Evolutionary conservation across 2,113 vertebrate species (phyloP).

Genomic region (Phasianus colchicus): DNA sequence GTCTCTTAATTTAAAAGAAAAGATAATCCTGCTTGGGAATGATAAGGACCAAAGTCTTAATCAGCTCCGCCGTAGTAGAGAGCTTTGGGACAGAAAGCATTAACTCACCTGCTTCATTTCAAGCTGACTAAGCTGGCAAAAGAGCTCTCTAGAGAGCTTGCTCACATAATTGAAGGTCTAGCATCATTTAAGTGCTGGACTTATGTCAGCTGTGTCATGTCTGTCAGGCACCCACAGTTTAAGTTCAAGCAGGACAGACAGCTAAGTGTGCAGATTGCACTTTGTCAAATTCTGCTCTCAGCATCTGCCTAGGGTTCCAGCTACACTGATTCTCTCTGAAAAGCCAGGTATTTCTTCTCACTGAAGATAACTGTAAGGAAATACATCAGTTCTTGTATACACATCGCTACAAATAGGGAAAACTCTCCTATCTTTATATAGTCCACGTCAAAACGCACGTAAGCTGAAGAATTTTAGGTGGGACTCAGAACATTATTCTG

Average conservation of each 20-base stretch:
- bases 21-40: background rate
- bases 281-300: background rate
- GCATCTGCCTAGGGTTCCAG: background rate
- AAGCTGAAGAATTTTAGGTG: background rate
- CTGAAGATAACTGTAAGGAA: background rate
- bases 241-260: background rate
- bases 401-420: background rate
- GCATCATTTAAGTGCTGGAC: background rate
- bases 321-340: background rate
- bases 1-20: slow-evolving; percentile 17
- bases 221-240: background rate
- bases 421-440: background rate
- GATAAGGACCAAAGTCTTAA: background rate
- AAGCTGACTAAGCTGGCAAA: background rate
- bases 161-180: background rate
- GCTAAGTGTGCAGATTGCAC: background rate
- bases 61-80: background rate
- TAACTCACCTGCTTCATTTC: slow-evolving; percentile 5
- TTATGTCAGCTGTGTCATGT: background rate
- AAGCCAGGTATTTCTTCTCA: background rate
- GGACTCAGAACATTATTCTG: background rate
- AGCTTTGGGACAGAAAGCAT: slow-evolving; percentile 11
- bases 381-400: accelerated
- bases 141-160: background rate
- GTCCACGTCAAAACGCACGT: background rate